Percentiles rank a stretch among this genome's conserved stretches.
phyloP scores from a whole-genome alignment of 1,140 invertebrate genomes.

The Solenopsis invicta region DNA sequence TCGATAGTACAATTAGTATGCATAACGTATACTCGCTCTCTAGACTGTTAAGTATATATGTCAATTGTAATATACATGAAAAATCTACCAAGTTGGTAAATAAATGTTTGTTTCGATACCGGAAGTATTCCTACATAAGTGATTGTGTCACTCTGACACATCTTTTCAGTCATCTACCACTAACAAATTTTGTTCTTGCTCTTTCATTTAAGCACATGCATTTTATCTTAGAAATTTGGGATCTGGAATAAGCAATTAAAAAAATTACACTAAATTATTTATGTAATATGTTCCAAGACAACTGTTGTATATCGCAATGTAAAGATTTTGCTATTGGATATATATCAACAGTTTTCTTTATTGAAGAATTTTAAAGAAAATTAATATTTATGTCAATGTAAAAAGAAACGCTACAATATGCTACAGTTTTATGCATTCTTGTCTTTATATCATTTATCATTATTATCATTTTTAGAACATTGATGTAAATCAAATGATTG shows the following conservation, averaged over 20 bases:
- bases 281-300: neutral
- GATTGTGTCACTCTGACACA: neutral
- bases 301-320: neutral
- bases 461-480: conserved; percentile 89
- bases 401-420: too few relatives aligned
- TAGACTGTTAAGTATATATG: conserved; percentile 25
- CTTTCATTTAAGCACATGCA: neutral
- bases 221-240: neutral
- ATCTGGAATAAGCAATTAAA: neutral
- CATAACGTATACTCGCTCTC: neutral
- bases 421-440: neutral
- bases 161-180: neutral
- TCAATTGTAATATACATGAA: neutral
- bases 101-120: neutral
- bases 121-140: neutral
- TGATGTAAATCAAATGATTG: conserved; percentile 94
- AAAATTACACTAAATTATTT: neutral
- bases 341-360: neutral
- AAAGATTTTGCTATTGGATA: neutral
- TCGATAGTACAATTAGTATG: neutral
- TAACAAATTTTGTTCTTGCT: neutral
- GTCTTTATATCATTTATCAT: neutral
- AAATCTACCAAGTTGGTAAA: neutral
- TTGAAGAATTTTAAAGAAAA: neutral
- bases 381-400: neutral